phyloP scores from a whole-genome alignment of 2,888 invertebrate species.

The Cheilosia urbana region DNA sequence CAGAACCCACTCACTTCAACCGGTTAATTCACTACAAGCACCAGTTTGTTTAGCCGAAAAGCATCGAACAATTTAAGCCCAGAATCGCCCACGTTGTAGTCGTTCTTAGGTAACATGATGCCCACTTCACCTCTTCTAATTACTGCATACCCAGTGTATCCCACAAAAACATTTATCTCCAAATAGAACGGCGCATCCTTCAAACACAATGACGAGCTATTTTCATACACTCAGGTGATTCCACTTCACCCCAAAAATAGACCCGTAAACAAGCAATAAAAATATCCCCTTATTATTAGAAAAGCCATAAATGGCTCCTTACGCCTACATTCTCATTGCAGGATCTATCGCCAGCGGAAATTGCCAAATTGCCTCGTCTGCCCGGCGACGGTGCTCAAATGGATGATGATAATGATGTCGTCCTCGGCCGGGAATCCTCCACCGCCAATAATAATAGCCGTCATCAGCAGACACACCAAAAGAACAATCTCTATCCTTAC shows the following conservation, averaged over 20 bases:
- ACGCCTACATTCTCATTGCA: slow-evolving; percentile 27
- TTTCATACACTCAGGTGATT: slow-evolving; percentile 15
- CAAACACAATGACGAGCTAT: slow-evolving; percentile 15
- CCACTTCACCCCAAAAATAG: slow-evolving; percentile 1
- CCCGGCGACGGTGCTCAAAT: slow-evolving; percentile 82
- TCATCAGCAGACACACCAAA: slow-evolving; percentile 36
- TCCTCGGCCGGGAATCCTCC: slow-evolving; percentile 25
- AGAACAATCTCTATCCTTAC: slow-evolving; percentile 51
- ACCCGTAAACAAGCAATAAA: slow-evolving; percentile 15
- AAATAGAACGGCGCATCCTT: not conserved
- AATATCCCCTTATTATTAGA: slow-evolving; percentile 41
- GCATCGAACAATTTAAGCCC: no score
- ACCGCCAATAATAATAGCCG: slow-evolving; percentile 39
- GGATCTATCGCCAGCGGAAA: slow-evolving; percentile 79
- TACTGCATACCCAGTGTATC: no score
- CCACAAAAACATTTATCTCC: no score
- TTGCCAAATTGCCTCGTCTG: slow-evolving; percentile 82
- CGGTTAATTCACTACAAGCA: no score
- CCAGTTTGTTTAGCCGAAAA: no score
- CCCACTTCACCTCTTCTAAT: no score
- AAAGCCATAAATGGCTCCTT: slow-evolving; percentile 25
- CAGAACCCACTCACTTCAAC: no score
- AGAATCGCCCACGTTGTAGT: no score
- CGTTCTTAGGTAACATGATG: no score
- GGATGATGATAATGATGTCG: slow-evolving; percentile 77